Conservation (phyloP, 2,797 vertebrate genomes). For the Jordanella pulchra region DNA sequence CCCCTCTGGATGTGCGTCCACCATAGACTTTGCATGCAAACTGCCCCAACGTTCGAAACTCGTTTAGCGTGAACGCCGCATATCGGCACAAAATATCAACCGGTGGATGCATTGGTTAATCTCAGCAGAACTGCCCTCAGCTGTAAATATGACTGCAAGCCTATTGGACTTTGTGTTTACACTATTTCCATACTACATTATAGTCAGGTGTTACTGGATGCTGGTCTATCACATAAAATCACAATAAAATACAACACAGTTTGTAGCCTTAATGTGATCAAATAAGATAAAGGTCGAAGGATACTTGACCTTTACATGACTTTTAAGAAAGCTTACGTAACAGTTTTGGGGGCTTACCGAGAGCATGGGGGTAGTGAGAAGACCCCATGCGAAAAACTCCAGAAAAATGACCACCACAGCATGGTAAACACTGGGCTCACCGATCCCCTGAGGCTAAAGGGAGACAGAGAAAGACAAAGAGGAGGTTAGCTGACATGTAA, state of each 20-base stretch:
- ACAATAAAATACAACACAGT: too few species aligned
- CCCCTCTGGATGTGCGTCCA: too few species aligned
- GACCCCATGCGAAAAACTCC: slow-evolving; percentile 93
- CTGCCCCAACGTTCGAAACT: too few species aligned
- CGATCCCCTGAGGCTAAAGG: slow-evolving; percentile 89
- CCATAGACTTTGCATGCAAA: too few species aligned
- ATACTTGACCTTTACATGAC: not conserved
- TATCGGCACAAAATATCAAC: too few species aligned
- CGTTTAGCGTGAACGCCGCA: too few species aligned
- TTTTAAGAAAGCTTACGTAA: slow-evolving; percentile 34
- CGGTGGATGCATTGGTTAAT: too few species aligned
- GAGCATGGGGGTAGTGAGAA: slow-evolving; percentile 91
- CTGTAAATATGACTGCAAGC: not conserved
- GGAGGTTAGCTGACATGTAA: slow-evolving; percentile 26
- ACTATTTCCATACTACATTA: not conserved
- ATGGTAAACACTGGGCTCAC: slow-evolving; percentile 93
- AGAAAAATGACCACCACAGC: slow-evolving; percentile 94
- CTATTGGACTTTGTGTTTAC: not conserved
- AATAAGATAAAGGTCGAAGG: not conserved
- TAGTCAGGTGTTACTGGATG: too few species aligned
- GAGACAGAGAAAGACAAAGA: slow-evolving; percentile 20
- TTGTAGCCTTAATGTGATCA: too few species aligned
- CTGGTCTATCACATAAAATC: not conserved
- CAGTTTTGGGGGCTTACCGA: slow-evolving; percentile 76
- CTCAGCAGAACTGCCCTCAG: not conserved